phyloP scores from a whole-genome alignment of 2,797 vertebrate species.

The Catharus ustulatus region DNA sequence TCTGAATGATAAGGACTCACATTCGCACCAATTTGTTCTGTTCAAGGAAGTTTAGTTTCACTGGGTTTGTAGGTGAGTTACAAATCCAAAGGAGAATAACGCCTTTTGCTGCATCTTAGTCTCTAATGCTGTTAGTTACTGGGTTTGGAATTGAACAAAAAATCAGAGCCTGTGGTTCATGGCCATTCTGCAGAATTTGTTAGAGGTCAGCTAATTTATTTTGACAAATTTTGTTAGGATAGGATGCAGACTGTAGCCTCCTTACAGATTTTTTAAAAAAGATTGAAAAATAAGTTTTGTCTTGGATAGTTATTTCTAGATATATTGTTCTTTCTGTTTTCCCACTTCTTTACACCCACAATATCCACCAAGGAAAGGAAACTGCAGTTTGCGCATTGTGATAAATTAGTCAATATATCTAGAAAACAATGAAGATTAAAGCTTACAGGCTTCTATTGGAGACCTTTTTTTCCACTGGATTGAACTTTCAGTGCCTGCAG shows the following conservation, averaged over 20 bases:
- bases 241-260: background rate
- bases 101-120: background rate
- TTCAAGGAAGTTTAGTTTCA: background rate
- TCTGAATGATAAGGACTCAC: background rate
- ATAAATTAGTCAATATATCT: conserved; percentile 32
- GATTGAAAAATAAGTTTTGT: conserved; percentile 6
- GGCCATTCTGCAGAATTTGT: background rate
- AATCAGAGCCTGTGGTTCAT: background rate
- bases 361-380: conserved; percentile 40
- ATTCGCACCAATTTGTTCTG: background rate
- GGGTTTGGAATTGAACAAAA: background rate
- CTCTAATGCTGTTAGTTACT: background rate
- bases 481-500: background rate
- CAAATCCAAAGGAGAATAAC: background rate
- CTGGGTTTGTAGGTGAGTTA: background rate
- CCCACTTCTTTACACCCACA: conserved; percentile 5
- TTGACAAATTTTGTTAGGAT: background rate
- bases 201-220: background rate
- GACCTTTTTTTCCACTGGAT: background rate
- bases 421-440: conserved; percentile 42
- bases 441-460: background rate
- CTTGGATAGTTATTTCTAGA: background rate
- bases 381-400: conserved; percentile 17
- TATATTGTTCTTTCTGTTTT: conserved; percentile 15
- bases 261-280: background rate